Conservation (phyloP, 2,797 vertebrate genomes). For the Crocidura indochinensis region DNA sequence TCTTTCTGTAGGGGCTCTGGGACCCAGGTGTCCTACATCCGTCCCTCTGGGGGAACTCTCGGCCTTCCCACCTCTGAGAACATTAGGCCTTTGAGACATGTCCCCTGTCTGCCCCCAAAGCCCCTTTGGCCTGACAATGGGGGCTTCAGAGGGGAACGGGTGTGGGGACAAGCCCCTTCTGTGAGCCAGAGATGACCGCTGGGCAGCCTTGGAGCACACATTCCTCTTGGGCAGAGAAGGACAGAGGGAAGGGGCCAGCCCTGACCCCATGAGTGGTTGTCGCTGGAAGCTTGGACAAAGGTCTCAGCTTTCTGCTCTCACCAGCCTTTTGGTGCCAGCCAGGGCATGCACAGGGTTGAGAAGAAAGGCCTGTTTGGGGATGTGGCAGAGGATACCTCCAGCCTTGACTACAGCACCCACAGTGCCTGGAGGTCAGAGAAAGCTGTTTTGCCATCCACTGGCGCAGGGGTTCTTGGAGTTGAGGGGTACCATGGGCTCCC, state of each 20-base stretch:
- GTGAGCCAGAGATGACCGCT: slow-evolving; percentile 29
- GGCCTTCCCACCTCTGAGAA: slow-evolving; percentile 67
- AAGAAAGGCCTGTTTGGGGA: slow-evolving; percentile 37
- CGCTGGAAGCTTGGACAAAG: slow-evolving; percentile 72
- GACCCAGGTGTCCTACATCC: slow-evolving; percentile 52
- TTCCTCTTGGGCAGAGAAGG: slow-evolving; percentile 70
- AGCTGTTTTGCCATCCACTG: neutral
- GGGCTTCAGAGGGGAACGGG: slow-evolving; percentile 75
- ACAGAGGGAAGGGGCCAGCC: neutral
- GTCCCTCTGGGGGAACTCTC: slow-evolving; percentile 1
- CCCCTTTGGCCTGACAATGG: slow-evolving; percentile 71
- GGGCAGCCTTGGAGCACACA: slow-evolving; percentile 61
- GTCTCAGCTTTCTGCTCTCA: slow-evolving; percentile 78
- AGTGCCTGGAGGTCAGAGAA: too few species aligned
- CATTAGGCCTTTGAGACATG: slow-evolving; percentile 78
- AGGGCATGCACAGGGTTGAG: neutral
- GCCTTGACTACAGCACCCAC: neutral
- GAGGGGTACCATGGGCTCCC: neutral
- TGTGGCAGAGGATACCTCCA: neutral
- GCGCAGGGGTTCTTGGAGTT: too few species aligned
- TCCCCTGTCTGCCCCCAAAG: slow-evolving; percentile 12
- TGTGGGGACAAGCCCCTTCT: slow-evolving; percentile 80
- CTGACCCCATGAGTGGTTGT: slow-evolving; percentile 73
- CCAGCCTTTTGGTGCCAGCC: slow-evolving; percentile 27
- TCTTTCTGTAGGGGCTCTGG: neutral